phyloP scores from a whole-genome alignment of 2,797 vertebrate species.

The Adrianichthys oophorus region DNA sequence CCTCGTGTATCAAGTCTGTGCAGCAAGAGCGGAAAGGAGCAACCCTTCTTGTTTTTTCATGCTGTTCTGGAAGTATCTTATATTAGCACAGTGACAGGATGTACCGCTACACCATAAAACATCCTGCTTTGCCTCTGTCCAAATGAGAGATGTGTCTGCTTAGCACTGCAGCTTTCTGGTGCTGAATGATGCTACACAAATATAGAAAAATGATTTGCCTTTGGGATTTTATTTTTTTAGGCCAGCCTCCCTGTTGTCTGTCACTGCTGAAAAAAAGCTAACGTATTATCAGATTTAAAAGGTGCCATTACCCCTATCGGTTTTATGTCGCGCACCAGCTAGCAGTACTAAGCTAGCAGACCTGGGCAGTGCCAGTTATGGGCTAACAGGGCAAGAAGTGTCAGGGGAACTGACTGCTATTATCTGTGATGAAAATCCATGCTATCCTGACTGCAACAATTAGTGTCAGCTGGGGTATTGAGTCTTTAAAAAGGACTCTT shows the following conservation, averaged over 20 bases:
- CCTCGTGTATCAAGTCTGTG: constrained; percentile 67
- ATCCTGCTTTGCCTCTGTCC: constrained; percentile 68
- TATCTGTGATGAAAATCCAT: constrained; percentile 84
- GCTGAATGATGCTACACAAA: constrained; percentile 64
- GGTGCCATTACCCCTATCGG: constrained; percentile 25
- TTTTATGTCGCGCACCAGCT: constrained; percentile 41
- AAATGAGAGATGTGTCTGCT: constrained; percentile 72
- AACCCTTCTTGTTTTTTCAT: constrained; percentile 71
- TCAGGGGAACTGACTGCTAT: constrained; percentile 79
- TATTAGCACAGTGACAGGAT: constrained; percentile 73
- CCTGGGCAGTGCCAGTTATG: constrained; percentile 63
- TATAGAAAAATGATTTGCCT: constrained; percentile 65
- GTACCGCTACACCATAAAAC: constrained; percentile 68
- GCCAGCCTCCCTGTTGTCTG: constrained; percentile 27
- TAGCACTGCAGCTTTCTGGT: constrained; percentile 64
- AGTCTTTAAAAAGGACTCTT: constrained; percentile 82
- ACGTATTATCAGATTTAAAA: constrained; percentile 42
- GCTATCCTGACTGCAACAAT: constrained; percentile 79
- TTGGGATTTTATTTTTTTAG: constrained; percentile 37
- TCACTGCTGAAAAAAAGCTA: constrained; percentile 22
- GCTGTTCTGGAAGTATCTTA: constrained; percentile 74
- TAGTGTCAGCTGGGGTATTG: constrained; percentile 84
- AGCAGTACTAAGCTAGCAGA: constrained; percentile 29
- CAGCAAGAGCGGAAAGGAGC: constrained; percentile 65
- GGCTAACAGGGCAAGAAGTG: constrained; percentile 71